phyloP scores from a whole-genome alignment of 2,888 invertebrate genomes.

The Hybos culiciformis region DNA sequence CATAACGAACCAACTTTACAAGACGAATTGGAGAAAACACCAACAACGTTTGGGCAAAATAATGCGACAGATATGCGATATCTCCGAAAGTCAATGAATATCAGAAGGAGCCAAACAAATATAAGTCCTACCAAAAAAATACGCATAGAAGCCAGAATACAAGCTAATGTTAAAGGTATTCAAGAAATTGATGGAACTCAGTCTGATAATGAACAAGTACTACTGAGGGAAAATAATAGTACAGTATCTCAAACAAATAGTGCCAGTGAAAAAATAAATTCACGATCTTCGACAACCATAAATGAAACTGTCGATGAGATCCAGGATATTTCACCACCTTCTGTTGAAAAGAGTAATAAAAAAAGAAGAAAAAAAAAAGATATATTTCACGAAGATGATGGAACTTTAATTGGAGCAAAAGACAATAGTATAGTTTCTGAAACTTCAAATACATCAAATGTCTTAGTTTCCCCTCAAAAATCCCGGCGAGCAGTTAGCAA shows the following conservation, averaged over 20 bases:
- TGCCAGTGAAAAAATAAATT: background rate
- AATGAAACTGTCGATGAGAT: no score
- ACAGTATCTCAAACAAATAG: background rate
- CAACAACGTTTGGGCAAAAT: slow-evolving; percentile 23
- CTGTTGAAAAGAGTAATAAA: no score
- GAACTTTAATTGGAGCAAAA: no score
- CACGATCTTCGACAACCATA: no score
- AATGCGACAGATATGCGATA: slow-evolving; percentile 20
- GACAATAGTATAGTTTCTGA: no score
- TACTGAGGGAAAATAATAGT: background rate
- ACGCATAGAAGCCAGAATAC: slow-evolving; percentile 17
- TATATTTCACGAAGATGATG: no score
- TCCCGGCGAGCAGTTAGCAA: no score
- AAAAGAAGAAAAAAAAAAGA: no score
- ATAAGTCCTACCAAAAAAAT: slow-evolving; percentile 19
- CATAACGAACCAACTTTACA: background rate
- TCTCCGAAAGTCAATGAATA: slow-evolving; percentile 22
- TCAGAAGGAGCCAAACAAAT: slow-evolving; percentile 13
- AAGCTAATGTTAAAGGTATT: background rate
- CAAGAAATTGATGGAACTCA: no score
- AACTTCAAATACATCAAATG: no score
- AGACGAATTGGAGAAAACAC: slow-evolving; percentile 8
- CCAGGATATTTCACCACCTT: no score
- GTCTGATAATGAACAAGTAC: background rate
- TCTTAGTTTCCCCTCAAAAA: no score